A percentile compares a stretch with the other conserved stretches of the same genome.
These are phyloP conservation scores for Sinocyclocheilus anshuiensis DNA, from an alignment of 2,113 vertebrate genomes.

Conservation along the genomic window DNA sequence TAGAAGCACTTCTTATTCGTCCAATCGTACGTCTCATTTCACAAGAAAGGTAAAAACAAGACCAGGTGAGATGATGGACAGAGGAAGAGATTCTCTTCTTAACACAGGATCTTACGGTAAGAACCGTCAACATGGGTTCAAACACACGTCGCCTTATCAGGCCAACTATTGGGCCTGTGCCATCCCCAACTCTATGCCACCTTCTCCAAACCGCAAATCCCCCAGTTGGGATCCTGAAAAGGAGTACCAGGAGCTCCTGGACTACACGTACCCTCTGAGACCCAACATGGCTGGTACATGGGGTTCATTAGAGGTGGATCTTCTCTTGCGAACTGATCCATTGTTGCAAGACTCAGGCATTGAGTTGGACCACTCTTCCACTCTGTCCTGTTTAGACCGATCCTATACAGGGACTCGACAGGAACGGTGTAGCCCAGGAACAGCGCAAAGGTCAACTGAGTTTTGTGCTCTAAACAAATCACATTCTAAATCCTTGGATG, in stretches of 20 bases:
- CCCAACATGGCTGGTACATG: constrained; percentile 69
- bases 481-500: constrained; percentile 48
- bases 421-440: neutral
- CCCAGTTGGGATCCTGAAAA: constrained; percentile 84
- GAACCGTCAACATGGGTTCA: constrained; percentile 29
- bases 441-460: constrained; percentile 51
- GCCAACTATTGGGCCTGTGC: constrained; percentile 87
- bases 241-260: constrained; percentile 87
- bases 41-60: constrained; percentile 46
- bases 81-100: neutral
- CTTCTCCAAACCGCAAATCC: constrained; percentile 79
- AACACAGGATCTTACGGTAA: constrained; percentile 38
- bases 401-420: constrained; percentile 22
- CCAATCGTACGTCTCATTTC: constrained; percentile 40
- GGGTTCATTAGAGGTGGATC: constrained; percentile 43
- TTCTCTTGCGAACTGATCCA: constrained; percentile 59
- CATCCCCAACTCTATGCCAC: constrained; percentile 79
- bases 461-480: constrained; percentile 44
- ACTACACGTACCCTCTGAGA: constrained; percentile 91
- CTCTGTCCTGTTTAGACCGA: constrained; percentile 57
- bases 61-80: neutral
- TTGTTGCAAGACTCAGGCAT: constrained; percentile 86
- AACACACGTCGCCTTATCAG: constrained; percentile 72
- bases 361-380: constrained; percentile 82
- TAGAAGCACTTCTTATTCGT: constrained; percentile 49